A percentile compares a stretch with the other conserved stretches of the same genome.
These are phyloP conservation scores for Drosophila diplacantha DNA, from an alignment of 2,888 invertebrate genomes.

Conservation along the genomic window DNA sequence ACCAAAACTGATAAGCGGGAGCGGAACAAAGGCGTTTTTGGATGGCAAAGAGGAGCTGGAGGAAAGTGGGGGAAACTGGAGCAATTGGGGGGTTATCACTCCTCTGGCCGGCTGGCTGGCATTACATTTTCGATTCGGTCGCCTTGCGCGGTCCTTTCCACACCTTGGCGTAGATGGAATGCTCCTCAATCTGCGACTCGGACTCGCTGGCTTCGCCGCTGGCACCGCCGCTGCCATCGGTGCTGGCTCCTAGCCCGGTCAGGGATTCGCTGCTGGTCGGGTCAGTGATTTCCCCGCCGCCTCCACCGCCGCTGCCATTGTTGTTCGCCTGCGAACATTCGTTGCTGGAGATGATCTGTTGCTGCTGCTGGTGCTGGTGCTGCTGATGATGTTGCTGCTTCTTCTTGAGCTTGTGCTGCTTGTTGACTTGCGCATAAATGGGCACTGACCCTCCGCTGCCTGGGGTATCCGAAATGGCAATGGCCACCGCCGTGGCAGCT, in stretches of 20 bases:
- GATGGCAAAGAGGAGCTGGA: not conserved
- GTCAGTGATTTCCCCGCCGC: conserved; percentile 6
- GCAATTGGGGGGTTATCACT: conserved; percentile 11
- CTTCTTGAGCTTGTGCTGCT: conserved; percentile 77
- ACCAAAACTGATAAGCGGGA: conserved; percentile 23
- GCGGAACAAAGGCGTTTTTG: conserved; percentile 9
- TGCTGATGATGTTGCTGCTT: conserved; percentile 51
- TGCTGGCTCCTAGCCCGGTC: conserved; percentile 38
- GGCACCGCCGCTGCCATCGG: conserved; percentile 38
- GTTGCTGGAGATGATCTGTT: not conserved
- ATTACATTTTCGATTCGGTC: conserved; percentile 78
- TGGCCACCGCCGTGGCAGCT: conserved; percentile 33
- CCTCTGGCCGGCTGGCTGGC: conserved; percentile 53
- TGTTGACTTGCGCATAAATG: conserved; percentile 78
- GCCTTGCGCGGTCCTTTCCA: conserved; percentile 78
- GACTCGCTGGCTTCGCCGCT: conserved; percentile 57
- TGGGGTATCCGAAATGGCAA: not conserved
- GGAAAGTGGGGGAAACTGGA: not conserved
- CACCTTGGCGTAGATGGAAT: conserved; percentile 78
- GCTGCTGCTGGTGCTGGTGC: conserved; percentile 18
- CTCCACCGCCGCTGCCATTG: conserved; percentile 23
- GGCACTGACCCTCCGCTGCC: conserved; percentile 47
- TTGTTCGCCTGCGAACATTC: conserved; percentile 41
- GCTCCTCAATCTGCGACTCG: conserved; percentile 63
- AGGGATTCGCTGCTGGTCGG: conserved; percentile 12